These are phyloP conservation scores for Epistrophe eligans DNA, from an alignment of 2,888 invertebrate species.

Conservation along the genomic window DNA sequence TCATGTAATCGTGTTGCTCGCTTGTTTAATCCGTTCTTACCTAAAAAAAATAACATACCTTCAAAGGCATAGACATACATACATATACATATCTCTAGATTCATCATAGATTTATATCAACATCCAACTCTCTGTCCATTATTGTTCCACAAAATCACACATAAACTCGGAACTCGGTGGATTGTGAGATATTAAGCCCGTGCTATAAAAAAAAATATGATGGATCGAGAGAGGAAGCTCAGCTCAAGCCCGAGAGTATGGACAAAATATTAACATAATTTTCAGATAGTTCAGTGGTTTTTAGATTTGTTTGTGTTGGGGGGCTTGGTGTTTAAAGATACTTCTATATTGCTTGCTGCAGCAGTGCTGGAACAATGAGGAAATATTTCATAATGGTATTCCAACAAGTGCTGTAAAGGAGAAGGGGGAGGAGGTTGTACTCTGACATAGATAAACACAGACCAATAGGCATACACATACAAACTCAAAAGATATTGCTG, in stretches of 20 bases:
- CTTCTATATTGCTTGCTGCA: conserved; percentile 21
- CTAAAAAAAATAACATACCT: conserved; percentile 17
- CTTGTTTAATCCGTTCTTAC: conserved; percentile 48
- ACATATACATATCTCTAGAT: conserved; percentile 10
- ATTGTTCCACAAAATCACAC: conserved; percentile 62
- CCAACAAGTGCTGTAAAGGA: conserved; percentile 17
- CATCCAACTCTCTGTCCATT: conserved; percentile 50
- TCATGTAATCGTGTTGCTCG: conserved; percentile 61
- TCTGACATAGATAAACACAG: conserved; percentile 55
- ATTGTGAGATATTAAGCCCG: conserved; percentile 38
- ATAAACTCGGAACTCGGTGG: conserved; percentile 32
- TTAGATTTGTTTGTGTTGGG: conserved; percentile 49
- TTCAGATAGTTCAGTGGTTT: conserved; percentile 71
- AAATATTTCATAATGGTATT: conserved; percentile 73
- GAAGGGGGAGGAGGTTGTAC: conserved; percentile 10
- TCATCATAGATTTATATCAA: conserved; percentile 51
- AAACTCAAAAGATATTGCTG: conserved; percentile 31
- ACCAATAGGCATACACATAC: not conserved
- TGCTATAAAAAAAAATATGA: conserved; percentile 12
- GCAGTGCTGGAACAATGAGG: conserved; percentile 54
- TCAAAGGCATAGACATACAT: no score
- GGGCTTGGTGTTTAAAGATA: not conserved
- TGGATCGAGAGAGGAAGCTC: conserved; percentile 47
- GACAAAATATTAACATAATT: conserved; percentile 69
- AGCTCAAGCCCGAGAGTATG: conserved; percentile 35